These are phyloP conservation scores for Papilio aristodemus DNA, from an alignment of 1,140 invertebrate species.

Conservation along the genomic window DNA sequence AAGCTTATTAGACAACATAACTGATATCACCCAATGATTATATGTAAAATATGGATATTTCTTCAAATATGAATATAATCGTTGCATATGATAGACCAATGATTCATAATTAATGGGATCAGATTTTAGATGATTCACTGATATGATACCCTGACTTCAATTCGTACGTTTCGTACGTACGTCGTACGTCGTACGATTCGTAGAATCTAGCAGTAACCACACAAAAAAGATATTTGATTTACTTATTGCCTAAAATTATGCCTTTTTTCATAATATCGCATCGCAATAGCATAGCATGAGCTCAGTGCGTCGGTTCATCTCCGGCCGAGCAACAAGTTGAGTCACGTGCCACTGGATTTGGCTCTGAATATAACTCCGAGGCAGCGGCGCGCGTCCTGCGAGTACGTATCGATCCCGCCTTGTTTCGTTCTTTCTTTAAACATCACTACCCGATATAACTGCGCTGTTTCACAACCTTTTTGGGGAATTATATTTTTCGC, in stretches of 20 bases:
- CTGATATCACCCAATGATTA: too few species aligned
- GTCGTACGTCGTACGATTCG: too few species aligned
- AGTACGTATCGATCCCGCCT: slow-evolving; percentile 69
- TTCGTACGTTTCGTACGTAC: too few species aligned
- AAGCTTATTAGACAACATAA: too few species aligned
- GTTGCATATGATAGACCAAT: too few species aligned
- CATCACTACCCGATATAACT: slow-evolving; percentile 46
- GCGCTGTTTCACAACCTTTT: slow-evolving; percentile 1
- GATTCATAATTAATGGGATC: too few species aligned
- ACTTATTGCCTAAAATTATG: background rate
- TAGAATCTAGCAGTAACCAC: too few species aligned
- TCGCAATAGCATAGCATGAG: slow-evolving; percentile 7
- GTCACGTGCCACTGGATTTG: slow-evolving; percentile 72
- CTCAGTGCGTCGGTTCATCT: slow-evolving; percentile 38
- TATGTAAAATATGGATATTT: too few species aligned
- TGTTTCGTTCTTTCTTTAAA: slow-evolving; percentile 63
- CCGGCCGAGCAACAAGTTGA: slow-evolving; percentile 71
- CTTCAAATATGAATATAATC: too few species aligned
- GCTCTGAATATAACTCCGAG: slow-evolving; percentile 61
- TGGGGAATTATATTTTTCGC: background rate
- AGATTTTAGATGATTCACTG: too few species aligned
- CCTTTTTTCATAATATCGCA: background rate
- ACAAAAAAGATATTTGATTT: too few species aligned
- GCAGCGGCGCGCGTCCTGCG: slow-evolving; percentile 67
- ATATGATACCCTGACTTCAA: too few species aligned